Base-by-base conservation (phyloP, 2,888 invertebrate species). In the Tipula unca region DNA sequence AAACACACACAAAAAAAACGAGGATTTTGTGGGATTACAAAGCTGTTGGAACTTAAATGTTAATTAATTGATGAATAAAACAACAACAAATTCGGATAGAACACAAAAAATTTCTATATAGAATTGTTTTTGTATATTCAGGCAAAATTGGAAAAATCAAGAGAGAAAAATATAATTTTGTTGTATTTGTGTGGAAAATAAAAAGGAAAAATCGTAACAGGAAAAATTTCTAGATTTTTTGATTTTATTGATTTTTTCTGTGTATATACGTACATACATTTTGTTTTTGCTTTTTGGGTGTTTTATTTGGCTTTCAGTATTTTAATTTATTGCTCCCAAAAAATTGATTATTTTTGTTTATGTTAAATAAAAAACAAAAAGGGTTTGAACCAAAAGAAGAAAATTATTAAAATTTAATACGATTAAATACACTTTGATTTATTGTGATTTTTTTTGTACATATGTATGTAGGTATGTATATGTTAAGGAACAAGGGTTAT, bases 31-130 rank as follows among this genome's bases (percentile, higher is more conserved):
- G 35, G 83, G 83, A 83, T 83, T 83, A 83, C 29, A 83, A 83
- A 29, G 35, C 32, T 35, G 83, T 35, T 83, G 83, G 35, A 83
- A 83, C 83, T 83, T 83, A 83, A 83, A 83, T 83, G 83, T 83
- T 83, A 83, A 83, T 83, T 83, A 83, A 83, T 83, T 83, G 17
- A 83, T 83, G 83, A 83, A 83, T 83, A 83, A 83, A 83, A n/a
- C 29, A 83, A 83, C 35, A 32, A 32, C 83, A 83, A 29, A 82
- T 29, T 82, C 82, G 82, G 2, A 82, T 13, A 29, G 82, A 54
- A 69, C 69, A 69, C 69, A 69, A 54, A 54, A 54, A 54, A 25
- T 25, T 25, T 1, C 5, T 69, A 69, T 17, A 10, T n/a, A 20
- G 69, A 69, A 25, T 69, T 69, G 69, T 69, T 69, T 25, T 69